Base-by-base conservation (phyloP, 2,797 vertebrate species). In the Gallinago solitaria region DNA sequence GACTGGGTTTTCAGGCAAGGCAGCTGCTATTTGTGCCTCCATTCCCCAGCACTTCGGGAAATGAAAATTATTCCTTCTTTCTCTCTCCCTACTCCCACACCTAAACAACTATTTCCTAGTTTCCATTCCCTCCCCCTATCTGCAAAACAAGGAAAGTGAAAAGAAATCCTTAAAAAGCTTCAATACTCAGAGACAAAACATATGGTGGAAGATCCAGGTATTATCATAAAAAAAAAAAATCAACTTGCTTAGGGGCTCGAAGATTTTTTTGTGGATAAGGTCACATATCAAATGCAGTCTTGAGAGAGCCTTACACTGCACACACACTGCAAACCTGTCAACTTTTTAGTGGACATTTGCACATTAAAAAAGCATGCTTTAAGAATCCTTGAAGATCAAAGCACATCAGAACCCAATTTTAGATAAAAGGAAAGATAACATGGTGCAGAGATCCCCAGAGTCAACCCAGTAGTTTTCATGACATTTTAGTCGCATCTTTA, bases 361-460 rank as follows among this genome's bases (percentile, higher is more conserved):
- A 97, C 89, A 89, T 71, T 75, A 91, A 83, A 92, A 70, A 64
- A 35, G 3, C 60, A 30, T 63, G 51, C 70, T 91, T 96, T 56
- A 64, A 79, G 93, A 93, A 81, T 50, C 51, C 73, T 91, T 17
- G 2, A 83, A 89, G 77, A 96, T 97, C 95, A 96, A 96, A 96
- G 92, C 71, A 75, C 41, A 74, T 37, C 65, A 91, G 82, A 95
- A 84, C 27, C 79, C 54, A 86, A 57, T 59, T 92, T 70, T 57
- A 90, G 92, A 97, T 96, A 91, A 95, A 97, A 96, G 84, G 39
- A 41, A 89, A 93, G 84, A 95, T 80, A 94, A 91, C 70, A 75
- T 1, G 5, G 77, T 51, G 32, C 9, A 80, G 70, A 94, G 71
- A 94, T 95, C 89, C 71, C 92, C 12, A 45, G 79, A 94, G 92